Conservation (phyloP, 64 coral and sea anemone species). For the Actinia tenebrosa region DNA sequence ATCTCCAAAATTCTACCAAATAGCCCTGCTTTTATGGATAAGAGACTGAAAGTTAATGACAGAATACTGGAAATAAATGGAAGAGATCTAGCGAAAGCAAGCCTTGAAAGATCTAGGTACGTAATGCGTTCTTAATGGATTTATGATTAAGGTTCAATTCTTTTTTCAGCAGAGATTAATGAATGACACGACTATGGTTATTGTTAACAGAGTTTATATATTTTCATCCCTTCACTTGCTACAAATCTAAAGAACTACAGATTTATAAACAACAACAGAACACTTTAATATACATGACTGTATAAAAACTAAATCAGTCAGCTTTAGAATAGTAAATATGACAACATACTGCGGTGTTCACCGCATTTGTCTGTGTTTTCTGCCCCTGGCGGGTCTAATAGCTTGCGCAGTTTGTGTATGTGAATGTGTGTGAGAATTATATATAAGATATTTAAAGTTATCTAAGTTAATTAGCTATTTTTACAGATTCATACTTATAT, state of each 20-base stretch:
- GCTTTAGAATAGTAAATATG: not conserved
- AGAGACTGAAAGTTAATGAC: conserved; percentile 49
- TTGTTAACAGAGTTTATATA: not conserved
- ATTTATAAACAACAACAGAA: not conserved
- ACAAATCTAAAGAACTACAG: not conserved
- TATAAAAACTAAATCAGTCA: not conserved
- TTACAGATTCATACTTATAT: no score
- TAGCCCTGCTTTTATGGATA: conserved; percentile 28
- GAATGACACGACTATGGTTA: not conserved
- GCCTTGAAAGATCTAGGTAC: conserved; percentile 52
- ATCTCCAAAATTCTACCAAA: conserved; percentile 36
- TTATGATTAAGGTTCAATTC: not conserved
- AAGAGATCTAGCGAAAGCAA: conserved; percentile 37
- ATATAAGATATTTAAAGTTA: no score
- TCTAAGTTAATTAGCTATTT: no score
- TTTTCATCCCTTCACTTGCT: not conserved
- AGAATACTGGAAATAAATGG: conserved; percentile 60
- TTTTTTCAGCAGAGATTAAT: not conserved
- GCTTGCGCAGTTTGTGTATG: no score
- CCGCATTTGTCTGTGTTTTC: no score
- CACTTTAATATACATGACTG: no score
- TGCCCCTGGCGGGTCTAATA: no score
- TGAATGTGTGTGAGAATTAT: no score
- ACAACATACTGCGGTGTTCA: no score
- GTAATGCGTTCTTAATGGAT: not conserved